Evolutionary conservation across 2,888 invertebrate species (phyloP), one percentile per base, ranked within the genome.

Genomic region (Poecilobothrus nobilitatus): DNA sequence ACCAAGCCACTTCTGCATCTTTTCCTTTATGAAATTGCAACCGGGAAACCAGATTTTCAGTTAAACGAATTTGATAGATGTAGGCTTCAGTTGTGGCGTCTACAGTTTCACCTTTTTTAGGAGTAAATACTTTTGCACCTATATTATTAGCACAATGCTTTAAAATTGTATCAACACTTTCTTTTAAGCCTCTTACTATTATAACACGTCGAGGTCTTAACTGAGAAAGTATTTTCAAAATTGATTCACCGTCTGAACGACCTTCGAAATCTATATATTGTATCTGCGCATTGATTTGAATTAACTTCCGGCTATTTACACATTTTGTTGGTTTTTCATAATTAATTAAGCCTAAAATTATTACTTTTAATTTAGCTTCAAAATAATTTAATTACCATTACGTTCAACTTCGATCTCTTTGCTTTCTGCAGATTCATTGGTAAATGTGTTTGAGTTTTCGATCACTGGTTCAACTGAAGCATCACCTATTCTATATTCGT

Each of bases 241-340:
- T 79, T 0, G 92, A 92, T 79, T 92, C 92, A 0, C 93, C 92
- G 78, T 93, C 93, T 8, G 92, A 92, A 68, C 92, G 86, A 0
- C 99, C 99, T 79, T 99, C 98, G 79, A 99, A 93, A 83, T 99
- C 99, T 71, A 99, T 97, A 78, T 94, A 97, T 74, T 92, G 91
- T 9, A 98, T 88, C 76, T 90, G 89, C 3, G 95, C 95, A 75
- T 90, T 89, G 0, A 97, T 86, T 72, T 89, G 86, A 65, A 97
- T 86, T 0, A 88, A 88, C 6, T 92, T 88, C 8, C 87, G 86
- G 34, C 89, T 85, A 12, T 87, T 85, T 3, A 95, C 85, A 78
- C 96, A 95, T 81, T 97, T 97, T 22, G 95, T 95, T 0, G 97
- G 97, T 68, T 93, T 88, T 78, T 96, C 95, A 12, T 86, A 81